These are phyloP conservation scores for Chelonoidis abingdonii DNA, from an alignment of 2,113 vertebrate genomes.

Conservation along the genomic window DNA sequence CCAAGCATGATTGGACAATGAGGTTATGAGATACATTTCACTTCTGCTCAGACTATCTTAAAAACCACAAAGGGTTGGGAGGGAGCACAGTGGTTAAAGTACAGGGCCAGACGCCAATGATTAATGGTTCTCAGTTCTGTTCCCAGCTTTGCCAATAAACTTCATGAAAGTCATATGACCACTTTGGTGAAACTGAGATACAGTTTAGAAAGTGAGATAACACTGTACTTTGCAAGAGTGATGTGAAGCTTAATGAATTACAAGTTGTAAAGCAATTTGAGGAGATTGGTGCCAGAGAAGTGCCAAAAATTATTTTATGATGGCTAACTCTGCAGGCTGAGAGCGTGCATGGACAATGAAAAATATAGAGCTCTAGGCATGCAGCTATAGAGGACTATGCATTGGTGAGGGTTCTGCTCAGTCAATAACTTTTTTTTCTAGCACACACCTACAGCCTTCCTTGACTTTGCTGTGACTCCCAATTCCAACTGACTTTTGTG, in stretches of 20 bases:
- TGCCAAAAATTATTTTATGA: neutral
- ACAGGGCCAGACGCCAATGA: fast-evolving
- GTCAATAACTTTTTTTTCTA: neutral
- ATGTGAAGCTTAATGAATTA: neutral
- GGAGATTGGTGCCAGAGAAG: neutral
- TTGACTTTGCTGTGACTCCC: neutral
- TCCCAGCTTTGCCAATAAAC: neutral
- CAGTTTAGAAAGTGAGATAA: fast-evolving
- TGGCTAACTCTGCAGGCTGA: neutral
- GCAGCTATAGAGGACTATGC: neutral
- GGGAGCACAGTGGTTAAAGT: neutral
- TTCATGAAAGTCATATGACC: neutral
- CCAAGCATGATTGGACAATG: neutral
- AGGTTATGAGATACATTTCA: neutral
- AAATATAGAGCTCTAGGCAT: fast-evolving
- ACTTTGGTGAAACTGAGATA: fast-evolving
- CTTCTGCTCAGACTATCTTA: neutral
- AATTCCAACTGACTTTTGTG: neutral
- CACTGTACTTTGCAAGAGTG: neutral
- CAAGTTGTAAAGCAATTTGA: neutral
- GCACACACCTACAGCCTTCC: neutral
- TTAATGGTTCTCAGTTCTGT: neutral
- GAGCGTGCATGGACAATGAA: fast-evolving
- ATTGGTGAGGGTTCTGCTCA: neutral
- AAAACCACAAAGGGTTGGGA: neutral